Percentiles rank a stretch among this genome's conserved stretches.
These are phyloP conservation scores for Crocallis elinguaria DNA, from an alignment of 2,888 invertebrate genomes.

Conservation along the genomic window DNA sequence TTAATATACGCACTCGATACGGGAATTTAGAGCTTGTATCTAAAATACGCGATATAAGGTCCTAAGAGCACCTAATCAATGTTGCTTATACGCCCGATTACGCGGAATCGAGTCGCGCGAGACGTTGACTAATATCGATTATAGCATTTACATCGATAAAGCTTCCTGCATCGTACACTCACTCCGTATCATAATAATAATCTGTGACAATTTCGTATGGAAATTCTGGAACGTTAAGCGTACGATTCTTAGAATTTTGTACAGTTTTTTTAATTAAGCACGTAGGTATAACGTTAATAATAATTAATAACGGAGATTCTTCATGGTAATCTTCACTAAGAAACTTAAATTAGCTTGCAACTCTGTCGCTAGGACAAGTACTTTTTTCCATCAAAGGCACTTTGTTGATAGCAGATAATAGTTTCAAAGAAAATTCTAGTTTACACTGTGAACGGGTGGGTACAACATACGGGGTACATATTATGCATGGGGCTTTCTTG, in stretches of 20 bases:
- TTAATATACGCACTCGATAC: conserved; percentile 50
- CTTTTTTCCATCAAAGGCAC: not conserved
- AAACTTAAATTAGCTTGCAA: conserved; percentile 10
- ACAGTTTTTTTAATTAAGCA: conserved; percentile 36
- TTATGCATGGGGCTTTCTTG: too few species aligned
- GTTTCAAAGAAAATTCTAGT: conserved; percentile 8
- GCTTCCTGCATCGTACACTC: conserved; percentile 59
- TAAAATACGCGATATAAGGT: conserved; percentile 61
- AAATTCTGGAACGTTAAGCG: conserved; percentile 57
- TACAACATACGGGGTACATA: too few species aligned
- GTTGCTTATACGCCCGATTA: conserved; percentile 67
- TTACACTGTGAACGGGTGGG: not conserved
- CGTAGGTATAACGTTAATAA: conserved; percentile 5
- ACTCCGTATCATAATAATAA: conserved; percentile 54
- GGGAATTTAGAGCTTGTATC: conserved; percentile 54
- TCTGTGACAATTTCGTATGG: conserved; percentile 71
- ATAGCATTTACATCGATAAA: conserved; percentile 69
- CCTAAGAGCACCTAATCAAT: conserved; percentile 67
- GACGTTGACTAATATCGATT: conserved; percentile 73
- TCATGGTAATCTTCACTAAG: conserved; percentile 7
- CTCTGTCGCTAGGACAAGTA: conserved; percentile 4
- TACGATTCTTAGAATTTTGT: conserved; percentile 54
- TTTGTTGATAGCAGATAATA: not conserved
- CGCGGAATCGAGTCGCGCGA: conserved; percentile 69
- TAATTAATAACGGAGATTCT: conserved; percentile 25